Conservation (phyloP, 2,113 vertebrate genomes). For the Tangachromis dhanisi region DNA sequence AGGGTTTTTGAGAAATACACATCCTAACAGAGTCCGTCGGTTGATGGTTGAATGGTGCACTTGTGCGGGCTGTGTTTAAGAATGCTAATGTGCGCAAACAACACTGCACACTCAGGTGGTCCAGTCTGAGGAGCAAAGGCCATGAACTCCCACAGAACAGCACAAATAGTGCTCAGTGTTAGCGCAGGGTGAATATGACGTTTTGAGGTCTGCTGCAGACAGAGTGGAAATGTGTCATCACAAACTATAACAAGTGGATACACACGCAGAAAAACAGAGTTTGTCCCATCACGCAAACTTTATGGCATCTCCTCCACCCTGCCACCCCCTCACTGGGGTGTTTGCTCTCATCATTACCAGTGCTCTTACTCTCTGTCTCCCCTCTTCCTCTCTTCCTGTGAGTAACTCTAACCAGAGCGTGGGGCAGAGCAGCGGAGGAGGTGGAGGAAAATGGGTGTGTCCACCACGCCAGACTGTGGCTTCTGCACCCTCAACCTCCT, state of each 20-base stretch:
- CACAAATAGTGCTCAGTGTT: conserved; percentile 60
- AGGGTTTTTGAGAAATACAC: conserved; percentile 12
- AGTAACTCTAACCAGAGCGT: conserved; percentile 64
- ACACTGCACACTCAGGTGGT: conserved; percentile 21
- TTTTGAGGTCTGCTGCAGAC: conserved; percentile 48
- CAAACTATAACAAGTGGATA: conserved; percentile 18
- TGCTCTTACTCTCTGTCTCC: not conserved
- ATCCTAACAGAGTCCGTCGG: not conserved
- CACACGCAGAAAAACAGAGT: not conserved
- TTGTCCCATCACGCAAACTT: conserved; percentile 18
- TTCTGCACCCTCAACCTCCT: conserved; percentile 47
- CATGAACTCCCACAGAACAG: conserved; percentile 28
- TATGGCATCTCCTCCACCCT: conserved; percentile 39
- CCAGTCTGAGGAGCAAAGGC: conserved; percentile 16
- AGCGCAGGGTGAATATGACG: conserved; percentile 16
- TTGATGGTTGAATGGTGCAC: conserved; percentile 26
- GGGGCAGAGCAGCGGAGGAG: conserved; percentile 19
- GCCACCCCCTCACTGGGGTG: conserved; percentile 59
- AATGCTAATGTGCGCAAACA: conserved; percentile 26
- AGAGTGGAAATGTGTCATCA: conserved; percentile 55
- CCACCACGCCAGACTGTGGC: conserved; percentile 56
- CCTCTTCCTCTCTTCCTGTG: conserved; percentile 53
- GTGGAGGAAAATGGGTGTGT: conserved; percentile 56
- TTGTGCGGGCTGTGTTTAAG: conserved; percentile 25
- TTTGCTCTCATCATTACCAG: conserved; percentile 41